Percentiles rank a stretch among this genome's conserved stretches.
These are phyloP conservation scores for Falco punctatus DNA, from an alignment of 2,113 vertebrate species.

Conservation along the genomic window DNA sequence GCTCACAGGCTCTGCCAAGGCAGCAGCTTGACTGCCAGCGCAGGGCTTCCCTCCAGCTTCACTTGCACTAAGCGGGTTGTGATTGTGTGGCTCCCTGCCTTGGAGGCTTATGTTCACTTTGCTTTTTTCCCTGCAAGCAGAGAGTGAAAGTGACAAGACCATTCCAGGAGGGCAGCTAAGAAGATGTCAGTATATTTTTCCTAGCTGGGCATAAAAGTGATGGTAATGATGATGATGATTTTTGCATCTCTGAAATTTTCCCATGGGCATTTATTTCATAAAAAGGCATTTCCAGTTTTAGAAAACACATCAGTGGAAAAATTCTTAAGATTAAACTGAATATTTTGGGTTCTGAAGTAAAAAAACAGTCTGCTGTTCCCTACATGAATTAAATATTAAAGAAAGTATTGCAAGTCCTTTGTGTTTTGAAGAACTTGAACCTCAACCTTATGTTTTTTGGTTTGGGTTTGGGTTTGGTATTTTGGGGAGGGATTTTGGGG, in stretches of 20 bases:
- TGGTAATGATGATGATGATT: neutral
- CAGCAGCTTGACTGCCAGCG: neutral
- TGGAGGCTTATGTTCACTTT: conserved; percentile 22
- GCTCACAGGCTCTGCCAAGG: neutral
- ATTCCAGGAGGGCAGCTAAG: conserved; percentile 47
- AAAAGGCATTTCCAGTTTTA: neutral
- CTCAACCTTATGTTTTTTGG: neutral
- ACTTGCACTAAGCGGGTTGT: neutral
- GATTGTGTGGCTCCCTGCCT: neutral
- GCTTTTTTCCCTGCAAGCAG: neutral
- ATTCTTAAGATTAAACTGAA: neutral
- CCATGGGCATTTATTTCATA: neutral
- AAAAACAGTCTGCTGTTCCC: neutral
- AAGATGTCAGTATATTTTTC: conserved; percentile 19
- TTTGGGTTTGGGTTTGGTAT: too few species aligned
- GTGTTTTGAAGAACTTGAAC: neutral
- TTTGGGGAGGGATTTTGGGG: too few species aligned
- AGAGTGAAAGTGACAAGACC: conserved; percentile 29
- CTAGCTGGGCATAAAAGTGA: neutral
- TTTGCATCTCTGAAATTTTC: neutral
- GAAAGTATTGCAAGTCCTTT: neutral
- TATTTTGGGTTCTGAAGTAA: neutral
- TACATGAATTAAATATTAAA: neutral
- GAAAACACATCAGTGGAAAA: neutral
- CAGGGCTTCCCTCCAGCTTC: conserved; percentile 16